phyloP scores from a whole-genome alignment of 2,113 vertebrate genomes.

The Oriolus oriolus region DNA sequence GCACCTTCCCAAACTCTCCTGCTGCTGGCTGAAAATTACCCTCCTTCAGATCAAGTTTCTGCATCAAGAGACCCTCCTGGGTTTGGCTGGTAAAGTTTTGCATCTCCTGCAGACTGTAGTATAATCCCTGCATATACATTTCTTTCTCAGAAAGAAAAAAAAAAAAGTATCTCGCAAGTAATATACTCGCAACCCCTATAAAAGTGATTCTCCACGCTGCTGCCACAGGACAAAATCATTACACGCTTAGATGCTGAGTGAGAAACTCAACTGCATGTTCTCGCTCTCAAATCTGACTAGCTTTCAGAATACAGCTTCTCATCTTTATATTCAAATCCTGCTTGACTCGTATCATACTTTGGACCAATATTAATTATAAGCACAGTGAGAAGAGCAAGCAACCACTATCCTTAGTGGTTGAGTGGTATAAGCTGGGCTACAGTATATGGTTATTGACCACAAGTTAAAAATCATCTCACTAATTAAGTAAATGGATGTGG shows the following conservation, averaged over 20 bases:
- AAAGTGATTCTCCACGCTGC: not conserved
- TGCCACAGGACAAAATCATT: not conserved
- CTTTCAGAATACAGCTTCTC: not conserved
- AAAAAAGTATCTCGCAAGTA: not conserved
- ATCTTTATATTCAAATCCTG: not conserved
- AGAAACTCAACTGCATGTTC: not conserved
- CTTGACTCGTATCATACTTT: not conserved
- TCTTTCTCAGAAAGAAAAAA: not conserved
- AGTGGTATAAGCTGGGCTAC: not conserved
- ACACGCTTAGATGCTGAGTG: not conserved
- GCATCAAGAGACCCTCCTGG: not conserved
- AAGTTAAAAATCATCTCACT: not conserved
- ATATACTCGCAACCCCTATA: not conserved
- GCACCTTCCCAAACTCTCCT: not conserved
- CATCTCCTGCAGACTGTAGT: not conserved
- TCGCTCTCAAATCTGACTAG: not conserved
- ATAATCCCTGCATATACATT: not conserved
- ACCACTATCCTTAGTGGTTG: not conserved
- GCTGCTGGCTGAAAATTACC: not conserved
- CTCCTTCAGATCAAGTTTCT: not conserved
- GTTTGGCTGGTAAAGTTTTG: not conserved
- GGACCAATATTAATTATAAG: not conserved
- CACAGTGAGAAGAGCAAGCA: not conserved
- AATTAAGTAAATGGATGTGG: not conserved
- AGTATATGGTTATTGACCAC: not conserved